A percentile compares a stretch with the other conserved stretches of the same genome.
Conservation (phyloP, 2,797 vertebrate species). For the Melanotaenia pygmaea region DNA sequence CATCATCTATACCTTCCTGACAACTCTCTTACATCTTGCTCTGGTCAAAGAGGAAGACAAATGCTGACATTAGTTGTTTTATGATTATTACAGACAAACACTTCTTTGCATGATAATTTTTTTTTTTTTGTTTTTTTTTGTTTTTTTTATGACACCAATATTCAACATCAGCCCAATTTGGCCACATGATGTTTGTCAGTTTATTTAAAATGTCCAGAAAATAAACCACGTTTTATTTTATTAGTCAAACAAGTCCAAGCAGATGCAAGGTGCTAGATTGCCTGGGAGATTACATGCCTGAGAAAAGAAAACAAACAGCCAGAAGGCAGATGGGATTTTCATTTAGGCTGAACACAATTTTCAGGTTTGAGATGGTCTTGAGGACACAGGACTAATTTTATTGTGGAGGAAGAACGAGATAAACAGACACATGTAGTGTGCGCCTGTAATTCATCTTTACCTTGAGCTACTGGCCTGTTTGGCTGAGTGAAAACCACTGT, state of each 20-base stretch:
- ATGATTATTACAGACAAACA: conserved; percentile 8
- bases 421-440: neutral
- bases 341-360: conserved; percentile 38
- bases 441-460: neutral
- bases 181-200: conserved; percentile 1
- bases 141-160: conserved; percentile 4
- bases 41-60: conserved; percentile 8
- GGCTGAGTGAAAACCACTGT: neutral
- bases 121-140: neutral
- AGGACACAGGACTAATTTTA: conserved; percentile 44
- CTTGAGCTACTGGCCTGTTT: neutral
- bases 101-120: neutral
- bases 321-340: conserved; percentile 50
- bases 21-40: conserved; percentile 42
- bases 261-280: conserved; percentile 17
- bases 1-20: conserved; percentile 46
- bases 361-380: conserved; percentile 46
- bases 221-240: neutral
- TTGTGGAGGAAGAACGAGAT: neutral
- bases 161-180: conserved; percentile 7
- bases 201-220: neutral
- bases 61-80: neutral
- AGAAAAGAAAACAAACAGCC: conserved; percentile 48
- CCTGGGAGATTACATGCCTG: conserved; percentile 44
- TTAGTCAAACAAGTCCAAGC: neutral